Conservation (phyloP, 2,113 vertebrate species). For the Python bivittatus region DNA sequence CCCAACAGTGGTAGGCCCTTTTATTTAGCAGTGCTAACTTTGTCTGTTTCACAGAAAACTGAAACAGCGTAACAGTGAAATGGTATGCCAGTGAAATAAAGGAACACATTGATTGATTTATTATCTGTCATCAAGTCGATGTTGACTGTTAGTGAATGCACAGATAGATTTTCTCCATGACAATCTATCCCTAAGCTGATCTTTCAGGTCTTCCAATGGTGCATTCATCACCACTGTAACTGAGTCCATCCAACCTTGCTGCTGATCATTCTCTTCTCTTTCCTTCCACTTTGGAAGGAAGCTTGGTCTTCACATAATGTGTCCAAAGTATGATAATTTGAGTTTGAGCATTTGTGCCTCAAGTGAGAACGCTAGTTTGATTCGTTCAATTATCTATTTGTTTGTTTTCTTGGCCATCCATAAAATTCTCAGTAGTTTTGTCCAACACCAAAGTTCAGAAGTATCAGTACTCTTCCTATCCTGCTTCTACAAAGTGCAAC, state of each 20-base stretch:
- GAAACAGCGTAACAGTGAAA: not conserved
- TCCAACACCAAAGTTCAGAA: no score
- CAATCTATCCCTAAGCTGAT: not conserved
- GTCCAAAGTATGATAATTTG: no score
- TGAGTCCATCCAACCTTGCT: not conserved
- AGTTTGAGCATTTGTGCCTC: no score
- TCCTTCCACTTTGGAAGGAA: no score
- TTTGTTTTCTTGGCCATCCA: no score
- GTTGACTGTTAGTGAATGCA: no score
- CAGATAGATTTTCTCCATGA: not conserved
- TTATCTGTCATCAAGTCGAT: not conserved
- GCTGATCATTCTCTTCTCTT: not conserved
- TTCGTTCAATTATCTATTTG: no score
- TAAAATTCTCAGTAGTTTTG: no score
- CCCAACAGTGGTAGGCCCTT: not conserved
- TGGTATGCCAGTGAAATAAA: not conserved
- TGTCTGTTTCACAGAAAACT: not conserved
- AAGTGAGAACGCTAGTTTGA: no score
- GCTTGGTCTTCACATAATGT: no score
- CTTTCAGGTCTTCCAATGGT: not conserved
- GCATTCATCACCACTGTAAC: not conserved
- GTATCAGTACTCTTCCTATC: no score
- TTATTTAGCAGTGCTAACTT: not conserved
- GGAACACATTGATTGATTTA: not conserved
- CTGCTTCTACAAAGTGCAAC: no score